Conservation (phyloP, 2,113 vertebrate genomes). For the Notothenia rossii region DNA sequence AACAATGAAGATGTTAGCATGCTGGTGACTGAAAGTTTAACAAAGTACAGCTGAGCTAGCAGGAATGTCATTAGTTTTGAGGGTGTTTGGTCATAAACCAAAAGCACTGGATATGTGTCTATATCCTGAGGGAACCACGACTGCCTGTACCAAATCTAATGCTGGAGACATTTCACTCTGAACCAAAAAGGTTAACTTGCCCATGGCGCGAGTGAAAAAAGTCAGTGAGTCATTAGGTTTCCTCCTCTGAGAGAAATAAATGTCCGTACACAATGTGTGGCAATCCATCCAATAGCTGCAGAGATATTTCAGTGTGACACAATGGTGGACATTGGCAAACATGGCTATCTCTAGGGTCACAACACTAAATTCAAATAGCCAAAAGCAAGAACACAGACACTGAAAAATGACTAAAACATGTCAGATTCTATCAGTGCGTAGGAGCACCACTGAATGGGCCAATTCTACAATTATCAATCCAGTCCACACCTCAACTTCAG, state of each 20-base stretch:
- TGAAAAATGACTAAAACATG: background rate
- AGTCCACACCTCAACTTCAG: slow-evolving; percentile 1
- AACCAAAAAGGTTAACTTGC: background rate
- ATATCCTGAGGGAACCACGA: background rate
- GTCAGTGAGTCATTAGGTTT: background rate
- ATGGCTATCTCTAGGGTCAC: background rate
- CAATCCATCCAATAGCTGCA: background rate
- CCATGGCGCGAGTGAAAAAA: background rate
- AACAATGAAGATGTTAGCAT: too few species aligned
- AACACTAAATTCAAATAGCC: background rate
- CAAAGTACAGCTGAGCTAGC: too few species aligned
- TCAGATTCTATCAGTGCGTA: background rate
- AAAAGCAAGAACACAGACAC: slow-evolving; percentile 2
- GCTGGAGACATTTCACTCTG: background rate
- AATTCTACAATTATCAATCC: background rate
- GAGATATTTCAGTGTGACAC: background rate
- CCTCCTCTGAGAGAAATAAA: background rate
- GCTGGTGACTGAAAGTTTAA: background rate
- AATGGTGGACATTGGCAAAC: background rate
- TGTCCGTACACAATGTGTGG: too few species aligned
- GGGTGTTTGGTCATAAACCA: too few species aligned
- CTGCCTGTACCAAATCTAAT: background rate
- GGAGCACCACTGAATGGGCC: background rate
- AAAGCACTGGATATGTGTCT: background rate
- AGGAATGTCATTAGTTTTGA: too few species aligned